Base-by-base conservation (phyloP, 1,140 invertebrate genomes). In the Pristionchus pacificus region DNA sequence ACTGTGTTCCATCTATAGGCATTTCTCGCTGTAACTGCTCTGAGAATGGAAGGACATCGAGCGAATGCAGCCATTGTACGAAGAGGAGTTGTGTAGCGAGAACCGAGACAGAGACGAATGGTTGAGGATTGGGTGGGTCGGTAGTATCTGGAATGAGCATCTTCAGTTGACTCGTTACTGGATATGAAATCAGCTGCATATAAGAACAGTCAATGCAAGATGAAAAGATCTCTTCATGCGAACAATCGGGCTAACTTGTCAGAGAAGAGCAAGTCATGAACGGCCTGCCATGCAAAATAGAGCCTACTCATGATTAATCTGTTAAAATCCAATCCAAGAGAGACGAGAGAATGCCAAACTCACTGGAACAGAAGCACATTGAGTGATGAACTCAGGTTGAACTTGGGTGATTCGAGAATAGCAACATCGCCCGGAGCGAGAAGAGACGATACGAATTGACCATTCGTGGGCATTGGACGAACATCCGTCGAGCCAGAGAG, bases 1-100 rank as follows among this genome's bases (percentile, higher is more conserved):
- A 84, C 78, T 30, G 74, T 81, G 68, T 81, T 84, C 80, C 80
- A 81, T 64, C 84, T 82, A 60, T 74, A 84, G 0, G 80, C 81
- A 72, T 79, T 81, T 32, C 79, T 82, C 27, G 80, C 80, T 30
- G 80, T 84, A 24, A 81, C 68, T 19, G 82, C 80, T 32, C 82
- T 67, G 25, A 81, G 61, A 68, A 81, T 81, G n/a, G 80, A 83
- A 49, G 80, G 80, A 31, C 80, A 81, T 59, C 80, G 82, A n/a
- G 78, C 65, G 69, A 81, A 81, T 2, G 80, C 74, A 32, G 64
- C 55, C 24, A 81, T 70, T 24, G 80, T 84, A 60, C 79, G 32
- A 61, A 83, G 64, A 13, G 82, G 80, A 64, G 74, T 72, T 74
- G 84, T 72, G 75, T 75, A 76, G 70, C 78, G 14, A 58, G 19